phyloP scores from a whole-genome alignment of 2,113 vertebrate species.

The Chelonoidis abingdonii region DNA sequence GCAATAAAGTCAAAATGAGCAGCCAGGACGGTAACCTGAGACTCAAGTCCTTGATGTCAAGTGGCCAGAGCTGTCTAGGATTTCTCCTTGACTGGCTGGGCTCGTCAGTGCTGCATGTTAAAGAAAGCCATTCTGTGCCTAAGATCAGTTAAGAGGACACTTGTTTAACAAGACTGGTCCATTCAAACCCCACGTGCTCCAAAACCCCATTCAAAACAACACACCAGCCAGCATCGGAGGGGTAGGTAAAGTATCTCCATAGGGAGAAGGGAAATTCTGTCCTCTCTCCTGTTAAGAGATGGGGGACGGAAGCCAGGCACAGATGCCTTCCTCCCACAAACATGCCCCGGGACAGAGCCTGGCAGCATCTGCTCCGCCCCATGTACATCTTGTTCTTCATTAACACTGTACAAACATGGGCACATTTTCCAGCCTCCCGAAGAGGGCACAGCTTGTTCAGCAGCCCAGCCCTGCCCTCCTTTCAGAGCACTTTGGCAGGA shows the following conservation, averaged over 20 bases:
- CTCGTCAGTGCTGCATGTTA: not conserved
- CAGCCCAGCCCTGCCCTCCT: not conserved
- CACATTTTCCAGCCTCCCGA: not conserved
- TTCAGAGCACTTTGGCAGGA: conserved; percentile 38
- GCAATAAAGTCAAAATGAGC: not conserved
- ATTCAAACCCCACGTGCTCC: not conserved
- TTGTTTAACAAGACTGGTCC: not conserved
- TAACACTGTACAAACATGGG: not conserved
- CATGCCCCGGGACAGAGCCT: not conserved
- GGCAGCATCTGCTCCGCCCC: not conserved
- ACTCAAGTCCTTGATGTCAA: not conserved
- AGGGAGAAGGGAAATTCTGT: not conserved
- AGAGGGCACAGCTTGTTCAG: conserved; percentile 18
- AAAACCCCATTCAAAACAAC: not conserved
- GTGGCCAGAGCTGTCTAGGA: not conserved
- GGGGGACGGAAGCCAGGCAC: not conserved
- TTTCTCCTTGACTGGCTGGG: fast-evolving
- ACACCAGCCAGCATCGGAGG: not conserved
- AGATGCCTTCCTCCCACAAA: not conserved
- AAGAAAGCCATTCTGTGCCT: not conserved
- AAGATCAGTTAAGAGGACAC: not conserved
- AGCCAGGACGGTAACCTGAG: not conserved
- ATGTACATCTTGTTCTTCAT: not conserved
- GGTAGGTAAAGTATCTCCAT: not conserved
- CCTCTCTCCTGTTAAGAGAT: not conserved